These are phyloP conservation scores for Notocelia uddmanniana DNA, from an alignment of 2,888 invertebrate genomes.

Conservation along the genomic window DNA sequence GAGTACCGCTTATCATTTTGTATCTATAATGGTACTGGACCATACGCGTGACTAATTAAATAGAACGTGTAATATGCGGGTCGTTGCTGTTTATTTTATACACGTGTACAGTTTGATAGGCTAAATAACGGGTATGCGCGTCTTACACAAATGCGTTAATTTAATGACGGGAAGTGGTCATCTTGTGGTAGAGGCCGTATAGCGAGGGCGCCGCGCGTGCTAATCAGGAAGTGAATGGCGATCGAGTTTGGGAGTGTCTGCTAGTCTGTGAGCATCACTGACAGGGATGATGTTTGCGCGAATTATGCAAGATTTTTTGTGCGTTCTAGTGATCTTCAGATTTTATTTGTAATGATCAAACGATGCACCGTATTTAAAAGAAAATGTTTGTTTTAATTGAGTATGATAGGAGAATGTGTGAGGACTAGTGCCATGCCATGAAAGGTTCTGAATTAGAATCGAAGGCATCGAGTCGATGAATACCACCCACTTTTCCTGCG, in stretches of 20 bases:
- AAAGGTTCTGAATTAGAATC: conserved; percentile 85
- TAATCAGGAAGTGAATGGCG: conserved; percentile 45
- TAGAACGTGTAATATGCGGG: conserved; percentile 1
- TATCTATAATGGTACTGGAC: conserved; percentile 21
- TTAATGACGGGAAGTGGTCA: conserved; percentile 14
- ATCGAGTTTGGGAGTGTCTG: conserved; percentile 72
- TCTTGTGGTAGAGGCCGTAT: neutral
- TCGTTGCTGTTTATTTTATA: conserved; percentile 5
- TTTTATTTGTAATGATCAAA: conserved; percentile 44
- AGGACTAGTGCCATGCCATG: conserved; percentile 86
- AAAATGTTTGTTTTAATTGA: conserved; percentile 63
- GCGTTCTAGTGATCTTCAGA: conserved; percentile 61
- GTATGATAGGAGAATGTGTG: conserved; percentile 84
- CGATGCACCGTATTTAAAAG: conserved; percentile 38
- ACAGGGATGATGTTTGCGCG: conserved; percentile 84
- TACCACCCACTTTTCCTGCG: conserved; percentile 85
- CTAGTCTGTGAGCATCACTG: conserved; percentile 85
- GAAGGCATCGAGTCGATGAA: conserved; percentile 83
- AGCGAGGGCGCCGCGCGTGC: too few relatives aligned
- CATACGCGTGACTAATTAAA: neutral
- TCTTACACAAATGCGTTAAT: conserved; percentile 21
- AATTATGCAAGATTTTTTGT: conserved; percentile 82
- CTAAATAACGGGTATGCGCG: neutral
- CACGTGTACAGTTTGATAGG: conserved; percentile 2
- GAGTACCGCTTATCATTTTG: conserved; percentile 26